Conservation (phyloP, 2,888 invertebrate genomes). For the Tridacna gigas region DNA sequence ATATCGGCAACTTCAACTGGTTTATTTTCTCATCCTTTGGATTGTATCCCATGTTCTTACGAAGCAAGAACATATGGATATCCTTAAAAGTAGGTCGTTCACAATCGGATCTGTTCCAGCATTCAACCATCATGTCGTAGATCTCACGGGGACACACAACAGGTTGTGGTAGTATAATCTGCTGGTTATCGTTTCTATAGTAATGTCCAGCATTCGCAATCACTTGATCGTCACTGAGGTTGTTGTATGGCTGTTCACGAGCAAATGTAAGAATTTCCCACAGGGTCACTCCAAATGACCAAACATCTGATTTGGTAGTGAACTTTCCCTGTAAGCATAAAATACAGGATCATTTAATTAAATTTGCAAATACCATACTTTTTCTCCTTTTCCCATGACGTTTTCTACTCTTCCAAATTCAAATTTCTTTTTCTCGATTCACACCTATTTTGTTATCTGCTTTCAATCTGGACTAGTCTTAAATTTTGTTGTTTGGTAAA, state of each 20-base stretch:
- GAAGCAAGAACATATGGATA: slow-evolving; percentile 92
- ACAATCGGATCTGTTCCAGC: slow-evolving; percentile 93
- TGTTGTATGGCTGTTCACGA: slow-evolving; percentile 91
- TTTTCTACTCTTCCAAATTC: no score
- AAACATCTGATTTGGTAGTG: slow-evolving; percentile 94
- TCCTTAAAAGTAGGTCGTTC: slow-evolving; percentile 94
- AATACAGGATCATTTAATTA: no score
- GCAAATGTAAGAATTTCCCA: slow-evolving; percentile 94
- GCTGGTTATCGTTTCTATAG: slow-evolving; percentile 90
- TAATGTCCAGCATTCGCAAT: slow-evolving; percentile 92
- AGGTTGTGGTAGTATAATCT: slow-evolving; percentile 89
- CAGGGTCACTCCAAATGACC: slow-evolving; percentile 95
- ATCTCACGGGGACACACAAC: slow-evolving; percentile 93
- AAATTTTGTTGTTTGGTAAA: no score
- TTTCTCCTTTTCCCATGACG: no score
- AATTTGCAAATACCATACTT: no score
- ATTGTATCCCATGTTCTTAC: slow-evolving; percentile 85
- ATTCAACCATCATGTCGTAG: slow-evolving; percentile 95
- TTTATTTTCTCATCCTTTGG: slow-evolving; percentile 83
- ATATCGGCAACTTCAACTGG: slow-evolving; percentile 79
- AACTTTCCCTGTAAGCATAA: slow-evolving; percentile 90
- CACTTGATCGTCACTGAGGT: slow-evolving; percentile 91
- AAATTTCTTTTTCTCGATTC: no score
- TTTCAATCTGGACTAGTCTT: no score
- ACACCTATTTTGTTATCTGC: no score